Percentiles rank a stretch among this genome's conserved stretches.
Conservation (phyloP, 2,888 invertebrate species). For the Clepsis dumicolana region DNA sequence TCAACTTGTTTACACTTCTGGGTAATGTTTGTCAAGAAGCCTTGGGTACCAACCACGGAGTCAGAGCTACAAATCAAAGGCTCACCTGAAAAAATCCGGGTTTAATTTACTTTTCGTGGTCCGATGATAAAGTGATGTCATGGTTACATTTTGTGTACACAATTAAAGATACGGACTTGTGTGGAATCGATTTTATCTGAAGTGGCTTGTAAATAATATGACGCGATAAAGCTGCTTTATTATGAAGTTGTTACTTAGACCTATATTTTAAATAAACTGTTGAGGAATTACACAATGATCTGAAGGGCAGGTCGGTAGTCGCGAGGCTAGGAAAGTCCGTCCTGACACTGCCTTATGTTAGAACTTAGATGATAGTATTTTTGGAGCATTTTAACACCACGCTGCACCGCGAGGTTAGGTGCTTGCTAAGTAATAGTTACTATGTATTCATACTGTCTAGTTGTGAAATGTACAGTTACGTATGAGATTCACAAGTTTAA, state of each 20-base stretch:
- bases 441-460: constrained; percentile 28
- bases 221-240: constrained; percentile 14
- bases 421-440: constrained; percentile 25
- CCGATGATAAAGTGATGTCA: too few species aligned
- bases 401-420: constrained; percentile 18
- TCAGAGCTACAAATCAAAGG: too few species aligned
- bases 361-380: constrained; percentile 47
- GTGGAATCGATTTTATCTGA: background rate
- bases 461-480: constrained; percentile 83
- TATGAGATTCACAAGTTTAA: constrained; percentile 80
- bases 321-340: constrained; percentile 51
- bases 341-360: constrained; percentile 59
- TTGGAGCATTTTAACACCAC: constrained; percentile 48
- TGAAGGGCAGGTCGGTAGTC: constrained; percentile 10
- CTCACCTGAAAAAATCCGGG: background rate
- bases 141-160: background rate
- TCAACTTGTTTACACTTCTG: too few species aligned
- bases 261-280: background rate
- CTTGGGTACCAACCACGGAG: background rate
- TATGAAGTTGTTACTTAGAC: background rate
- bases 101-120: background rate
- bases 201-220: background rate
- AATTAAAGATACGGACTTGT: background rate
- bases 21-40: background rate
- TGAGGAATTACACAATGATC: constrained; percentile 31